Evolutionary conservation across 2,888 invertebrate genomes (phyloP).

Genomic region (Helleia helle): DNA sequence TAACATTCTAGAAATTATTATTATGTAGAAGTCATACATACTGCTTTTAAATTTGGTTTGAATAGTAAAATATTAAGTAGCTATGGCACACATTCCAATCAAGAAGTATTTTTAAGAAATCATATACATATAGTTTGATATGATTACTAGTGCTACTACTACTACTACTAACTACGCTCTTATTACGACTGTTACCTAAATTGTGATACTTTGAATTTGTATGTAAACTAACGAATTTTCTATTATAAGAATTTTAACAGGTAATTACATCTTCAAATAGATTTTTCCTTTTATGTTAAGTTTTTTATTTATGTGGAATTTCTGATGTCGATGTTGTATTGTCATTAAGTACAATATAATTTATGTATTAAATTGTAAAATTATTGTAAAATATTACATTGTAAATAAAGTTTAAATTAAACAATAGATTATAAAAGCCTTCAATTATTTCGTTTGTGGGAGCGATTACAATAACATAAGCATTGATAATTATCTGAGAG

Average conservation of each 20-base stretch:
- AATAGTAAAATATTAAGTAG: no score
- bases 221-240: not conserved
- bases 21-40: no score
- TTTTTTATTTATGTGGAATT: constrained; percentile 14
- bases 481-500: constrained; percentile 2
- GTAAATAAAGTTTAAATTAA: constrained; percentile 67
- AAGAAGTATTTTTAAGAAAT: not conserved
- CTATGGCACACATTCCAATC: no score
- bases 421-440: constrained; percentile 27
- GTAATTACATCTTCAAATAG: not conserved
- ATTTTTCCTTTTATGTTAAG: constrained; percentile 16
- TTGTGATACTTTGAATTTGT: constrained; percentile 1
- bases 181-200: constrained; percentile 4
- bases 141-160: constrained; percentile 2
- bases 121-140: no score
- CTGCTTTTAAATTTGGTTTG: no score
- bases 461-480: not conserved
- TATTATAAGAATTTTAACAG: not conserved
- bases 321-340: constrained; percentile 3
- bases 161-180: constrained; percentile 5
- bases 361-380: constrained; percentile 18
- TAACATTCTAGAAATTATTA: no score
- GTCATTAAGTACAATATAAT: constrained; percentile 22
- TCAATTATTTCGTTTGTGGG: constrained; percentile 5
- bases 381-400: constrained; percentile 64